Evolutionary conservation across 2,888 invertebrate species (phyloP).

Genomic region (Eulithis testata): DNA sequence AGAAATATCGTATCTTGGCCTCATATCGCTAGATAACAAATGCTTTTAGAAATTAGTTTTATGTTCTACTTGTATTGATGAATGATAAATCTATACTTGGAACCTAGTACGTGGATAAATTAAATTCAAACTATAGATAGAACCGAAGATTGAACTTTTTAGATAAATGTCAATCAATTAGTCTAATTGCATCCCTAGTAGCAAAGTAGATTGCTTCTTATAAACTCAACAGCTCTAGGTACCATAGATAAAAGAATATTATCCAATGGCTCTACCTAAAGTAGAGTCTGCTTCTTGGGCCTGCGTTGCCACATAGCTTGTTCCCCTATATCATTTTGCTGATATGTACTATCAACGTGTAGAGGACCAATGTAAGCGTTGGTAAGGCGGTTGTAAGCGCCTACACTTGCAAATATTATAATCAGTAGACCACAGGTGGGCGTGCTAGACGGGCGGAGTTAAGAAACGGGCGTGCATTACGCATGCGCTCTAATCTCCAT

Average conservation of each 20-base stretch:
- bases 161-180: conserved; percentile 1
- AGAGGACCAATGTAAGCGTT: conserved; percentile 13
- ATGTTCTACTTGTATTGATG: background rate
- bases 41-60: conserved; percentile 29
- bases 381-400: conserved; percentile 46
- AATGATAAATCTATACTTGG: background rate
- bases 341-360: conserved; percentile 10
- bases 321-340: background rate
- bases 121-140: conserved; percentile 17
- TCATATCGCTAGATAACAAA: conserved; percentile 14
- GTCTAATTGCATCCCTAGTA: conserved; percentile 10
- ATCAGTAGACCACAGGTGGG: conserved; percentile 77
- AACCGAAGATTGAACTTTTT: background rate
- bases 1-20: conserved; percentile 13
- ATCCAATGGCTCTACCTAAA: background rate
- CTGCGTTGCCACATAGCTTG: conserved; percentile 9
- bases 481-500: conserved; percentile 69
- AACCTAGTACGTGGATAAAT: conserved; percentile 4
- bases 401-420: conserved; percentile 45
- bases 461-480: conserved; percentile 69
- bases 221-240: background rate
- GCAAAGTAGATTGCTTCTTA: conserved; percentile 2
- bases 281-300: conserved; percentile 5
- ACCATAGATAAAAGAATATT: too few species aligned
- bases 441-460: conserved; percentile 75